Evolutionary conservation across 2,113 vertebrate genomes (phyloP).

Genomic region (Apeltes quadracus): DNA sequence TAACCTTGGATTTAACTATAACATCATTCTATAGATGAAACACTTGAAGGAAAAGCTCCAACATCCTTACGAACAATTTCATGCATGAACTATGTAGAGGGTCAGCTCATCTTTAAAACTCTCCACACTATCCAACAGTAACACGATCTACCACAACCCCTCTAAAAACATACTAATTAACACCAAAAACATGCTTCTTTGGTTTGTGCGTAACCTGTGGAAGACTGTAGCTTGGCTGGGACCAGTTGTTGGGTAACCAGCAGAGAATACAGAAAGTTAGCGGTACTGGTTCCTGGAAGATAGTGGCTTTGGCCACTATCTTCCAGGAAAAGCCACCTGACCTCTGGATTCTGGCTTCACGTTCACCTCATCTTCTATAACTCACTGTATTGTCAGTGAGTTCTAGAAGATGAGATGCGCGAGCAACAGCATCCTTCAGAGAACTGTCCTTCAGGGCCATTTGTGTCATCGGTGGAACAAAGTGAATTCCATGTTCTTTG

Average conservation of each 20-base stretch:
- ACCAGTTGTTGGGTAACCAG: neutral
- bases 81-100: neutral
- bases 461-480: neutral
- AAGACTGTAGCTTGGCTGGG: neutral
- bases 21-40: neutral
- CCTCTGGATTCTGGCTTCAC: neutral
- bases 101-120: neutral
- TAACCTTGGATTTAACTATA: no score
- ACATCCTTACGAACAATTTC: neutral
- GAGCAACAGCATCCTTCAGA: neutral
- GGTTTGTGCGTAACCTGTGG: neutral
- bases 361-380: neutral
- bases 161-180: neutral
- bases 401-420: no score
- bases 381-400: neutral
- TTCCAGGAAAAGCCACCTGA: neutral
- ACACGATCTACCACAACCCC: neutral
- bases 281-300: neutral
- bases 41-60: constrained; percentile 1
- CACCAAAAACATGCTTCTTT: neutral
- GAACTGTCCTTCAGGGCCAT: neutral
- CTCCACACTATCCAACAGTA: neutral
- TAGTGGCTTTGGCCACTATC: neutral
- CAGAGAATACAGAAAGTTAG: neutral
- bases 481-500: neutral